phyloP scores from a whole-genome alignment of 2,113 vertebrate species.

The Tiliqua scincoides region DNA sequence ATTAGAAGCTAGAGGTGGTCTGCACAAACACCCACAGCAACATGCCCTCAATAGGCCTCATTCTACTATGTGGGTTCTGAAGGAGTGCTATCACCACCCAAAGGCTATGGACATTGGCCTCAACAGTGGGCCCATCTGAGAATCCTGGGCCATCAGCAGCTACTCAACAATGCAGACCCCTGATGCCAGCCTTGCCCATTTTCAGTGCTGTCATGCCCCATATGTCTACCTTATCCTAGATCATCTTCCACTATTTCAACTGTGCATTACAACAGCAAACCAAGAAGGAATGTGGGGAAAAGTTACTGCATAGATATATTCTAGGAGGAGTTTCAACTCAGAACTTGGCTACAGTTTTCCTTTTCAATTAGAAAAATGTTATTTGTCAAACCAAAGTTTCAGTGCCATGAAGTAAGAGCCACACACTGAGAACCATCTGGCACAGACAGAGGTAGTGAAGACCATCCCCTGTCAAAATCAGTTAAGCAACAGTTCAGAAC shows the following conservation, averaged over 20 bases:
- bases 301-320: neutral
- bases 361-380: neutral
- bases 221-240: neutral
- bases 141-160: too few species aligned
- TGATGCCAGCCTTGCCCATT: too few species aligned
- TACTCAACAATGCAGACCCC: too few species aligned
- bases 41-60: too few species aligned
- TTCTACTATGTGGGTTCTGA: too few species aligned
- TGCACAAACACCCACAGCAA: neutral
- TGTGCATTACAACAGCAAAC: neutral
- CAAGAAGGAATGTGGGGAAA: too few species aligned
- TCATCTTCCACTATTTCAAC: neutral
- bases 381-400: slow-evolving; percentile 3
- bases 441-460: neutral
- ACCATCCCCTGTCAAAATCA: neutral
- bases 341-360: neutral
- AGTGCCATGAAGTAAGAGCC: neutral
- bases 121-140: too few species aligned
- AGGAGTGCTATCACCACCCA: too few species aligned
- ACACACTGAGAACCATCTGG: neutral
- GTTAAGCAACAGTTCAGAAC: neutral
- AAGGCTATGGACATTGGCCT: too few species aligned
- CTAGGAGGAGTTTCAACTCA: neutral
- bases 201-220: neutral
- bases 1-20: neutral